Base-by-base conservation (phyloP, 2,797 vertebrate genomes). In the Sus cebifrons region DNA sequence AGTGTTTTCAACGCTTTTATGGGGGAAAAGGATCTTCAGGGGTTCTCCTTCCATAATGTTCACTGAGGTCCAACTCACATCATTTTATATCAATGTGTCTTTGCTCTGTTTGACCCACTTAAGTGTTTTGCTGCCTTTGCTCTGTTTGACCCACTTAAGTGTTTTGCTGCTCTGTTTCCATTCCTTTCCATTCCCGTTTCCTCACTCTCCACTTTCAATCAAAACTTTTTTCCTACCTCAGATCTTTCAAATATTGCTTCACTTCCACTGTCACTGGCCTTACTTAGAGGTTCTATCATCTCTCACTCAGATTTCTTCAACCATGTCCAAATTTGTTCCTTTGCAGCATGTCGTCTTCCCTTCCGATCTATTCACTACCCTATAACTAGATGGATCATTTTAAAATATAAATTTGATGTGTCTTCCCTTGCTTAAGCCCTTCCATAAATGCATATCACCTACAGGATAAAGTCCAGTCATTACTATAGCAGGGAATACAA, bases 21-120 rank as follows among this genome's bases (percentile, higher is more conserved):
- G 1, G 18, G 40, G 40, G 4, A 74, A 74, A 73, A 89, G 5
- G n/a, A 27, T 60, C 18, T 58, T 85, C 52, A 49, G 21, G 64
- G 2, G 14, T 65, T 32, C 36, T 93, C 62, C 56, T 71, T 85
- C 73, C 36, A 60, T 12, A 52, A 40, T 88, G 92, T 86, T 85
- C 44, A 85, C 62, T 65, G 77, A 75, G 5, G 32, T 17, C 29
- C 67, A 95, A 49, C 6, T 13, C 12, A 94, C n/a, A 29, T 87
- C 40, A 82, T 71, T 91, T 87, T 73, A 62, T 86, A 7, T 58
- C 54, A 36, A 5, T 73, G 29, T 92, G 68, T 88, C 44, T 92
- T 84, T 54, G 15, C 49, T 95, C 44, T 71, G 0, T 11, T 87
- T 74, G 32, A 58, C 36, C 4, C 49, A 73, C 20, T 86, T 58